These are phyloP conservation scores for Alloplasta piceator DNA, from an alignment of 2,888 invertebrate species.

Conservation along the genomic window DNA sequence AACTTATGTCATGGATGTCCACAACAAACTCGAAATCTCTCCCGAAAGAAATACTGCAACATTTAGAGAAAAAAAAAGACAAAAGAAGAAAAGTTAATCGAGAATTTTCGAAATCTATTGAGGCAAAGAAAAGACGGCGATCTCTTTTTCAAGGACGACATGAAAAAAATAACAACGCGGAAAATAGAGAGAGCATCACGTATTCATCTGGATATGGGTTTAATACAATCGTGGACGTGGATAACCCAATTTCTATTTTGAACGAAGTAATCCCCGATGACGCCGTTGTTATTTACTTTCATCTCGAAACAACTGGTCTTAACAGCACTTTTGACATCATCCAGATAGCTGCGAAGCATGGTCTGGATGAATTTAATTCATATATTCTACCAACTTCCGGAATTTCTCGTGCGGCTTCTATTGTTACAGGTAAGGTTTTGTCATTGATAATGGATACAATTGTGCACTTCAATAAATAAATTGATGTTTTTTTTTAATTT, in stretches of 20 bases:
- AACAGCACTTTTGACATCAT: slow-evolving; percentile 29
- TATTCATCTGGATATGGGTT: slow-evolving; percentile 36
- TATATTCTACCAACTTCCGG: slow-evolving; percentile 26
- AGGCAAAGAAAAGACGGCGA: slow-evolving; percentile 13
- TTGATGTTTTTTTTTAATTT: not conserved
- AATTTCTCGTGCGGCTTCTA: slow-evolving; percentile 15
- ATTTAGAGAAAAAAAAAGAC: slow-evolving; percentile 39
- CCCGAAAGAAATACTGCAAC: slow-evolving; percentile 30
- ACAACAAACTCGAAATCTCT: slow-evolving; percentile 36
- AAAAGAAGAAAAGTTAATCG: not conserved
- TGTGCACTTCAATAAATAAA: not conserved
- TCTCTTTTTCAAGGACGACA: slow-evolving; percentile 15
- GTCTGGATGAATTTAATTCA: slow-evolving; percentile 38
- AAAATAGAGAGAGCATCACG: slow-evolving; percentile 38
- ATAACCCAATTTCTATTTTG: not conserved
- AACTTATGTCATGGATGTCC: slow-evolving; percentile 13
- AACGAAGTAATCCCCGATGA: slow-evolving; percentile 15
- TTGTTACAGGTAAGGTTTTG: slow-evolving; percentile 22
- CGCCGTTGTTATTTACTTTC: slow-evolving; percentile 7
- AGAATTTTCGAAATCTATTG: slow-evolving; percentile 4
- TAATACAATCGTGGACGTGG: slow-evolving; percentile 5
- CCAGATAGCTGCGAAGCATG: slow-evolving; percentile 35
- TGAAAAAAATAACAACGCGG: slow-evolving; percentile 9
- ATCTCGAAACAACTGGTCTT: slow-evolving; percentile 40
- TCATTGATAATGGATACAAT: slow-evolving; percentile 9